Evolutionary conservation across 1,140 invertebrate species (phyloP).

Genomic region (Mycetomoellerius zeteki): DNA sequence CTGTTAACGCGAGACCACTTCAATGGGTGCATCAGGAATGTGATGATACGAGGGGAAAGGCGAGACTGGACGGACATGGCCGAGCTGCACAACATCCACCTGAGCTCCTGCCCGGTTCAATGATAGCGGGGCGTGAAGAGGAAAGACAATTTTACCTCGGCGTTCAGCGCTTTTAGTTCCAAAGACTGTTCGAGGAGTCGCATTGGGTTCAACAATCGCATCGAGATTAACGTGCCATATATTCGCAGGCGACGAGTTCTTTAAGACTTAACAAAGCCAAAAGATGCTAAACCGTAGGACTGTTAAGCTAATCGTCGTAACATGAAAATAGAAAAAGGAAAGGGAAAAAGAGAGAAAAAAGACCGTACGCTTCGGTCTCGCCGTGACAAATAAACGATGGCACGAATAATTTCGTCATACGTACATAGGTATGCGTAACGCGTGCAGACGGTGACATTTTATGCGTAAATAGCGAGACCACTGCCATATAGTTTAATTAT

Average conservation of each 20-base stretch:
- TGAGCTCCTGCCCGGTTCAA: conserved; percentile 93
- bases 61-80: conserved; percentile 95
- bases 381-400: conserved; percentile 41
- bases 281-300: conserved; percentile 81
- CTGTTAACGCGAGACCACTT: conserved; percentile 92
- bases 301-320: conserved; percentile 35
- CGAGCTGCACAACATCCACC: conserved; percentile 92
- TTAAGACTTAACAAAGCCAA: conserved; percentile 82
- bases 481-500: conserved; percentile 83
- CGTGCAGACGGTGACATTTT: not conserved
- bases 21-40: conserved; percentile 96
- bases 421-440: not conserved
- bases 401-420: conserved; percentile 48
- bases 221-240: conserved; percentile 74
- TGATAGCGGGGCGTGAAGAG: conserved; percentile 69
- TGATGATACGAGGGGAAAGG: conserved; percentile 90
- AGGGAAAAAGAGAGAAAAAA: conserved; percentile 36
- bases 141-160: conserved; percentile 53
- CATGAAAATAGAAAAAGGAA: not conserved
- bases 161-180: conserved; percentile 77
- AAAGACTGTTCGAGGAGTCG: conserved; percentile 81
- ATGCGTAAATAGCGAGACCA: conserved; percentile 80
- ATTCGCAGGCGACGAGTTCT: conserved; percentile 41
- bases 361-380: conserved; percentile 3
- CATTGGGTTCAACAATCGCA: conserved; percentile 59